Evolutionary conservation across 2,797 vertebrate species (phyloP), one percentile per base, ranked within the genome.

Genomic region (Micrastur ruficollis): DNA sequence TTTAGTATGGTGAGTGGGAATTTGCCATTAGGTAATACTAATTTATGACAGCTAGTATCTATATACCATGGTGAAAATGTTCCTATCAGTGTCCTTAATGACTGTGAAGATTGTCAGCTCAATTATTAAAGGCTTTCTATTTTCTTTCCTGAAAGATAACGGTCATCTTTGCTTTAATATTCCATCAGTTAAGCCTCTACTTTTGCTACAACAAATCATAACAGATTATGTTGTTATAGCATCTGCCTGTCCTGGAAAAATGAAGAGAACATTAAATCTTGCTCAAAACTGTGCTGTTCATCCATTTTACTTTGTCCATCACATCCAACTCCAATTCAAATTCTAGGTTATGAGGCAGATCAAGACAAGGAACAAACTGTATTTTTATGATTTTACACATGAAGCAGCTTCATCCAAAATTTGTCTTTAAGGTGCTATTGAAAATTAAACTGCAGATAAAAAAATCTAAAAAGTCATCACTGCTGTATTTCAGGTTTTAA

Each of bases 11-110:
- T 86, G 47, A 81, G 59, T 67, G 36, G 23, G 38, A 78, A 47
- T 91, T 90, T 95, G 92, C 75, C 83, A 75, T 80, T 67, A 96
- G 66, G 53, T 94, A 95, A 78, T 68, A 40, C 6, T 85, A 95
- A 95, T 81, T 84, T 89, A 95, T 82, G 67, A 76, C 65, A 81
- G 17, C 53, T 84, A n/a, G 40, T 63, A 78, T 86, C 44, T n/a
- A 29, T 52, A 38, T 8, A 42, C 29, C 1, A 8, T 53, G 19
- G 29, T 67, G 68, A 94, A 96, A 96, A 94, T 86, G 14, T 79
- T 90, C 34, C 52, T 50, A 22, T 75, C 73, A 73, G 23, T 70
- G 46, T 92, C 49, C 61, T 85, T 93, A 94, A 86, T 61, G 72
- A 90, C 42, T 65, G 40, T 78, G 61, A 71, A 91, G 72, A 93